phyloP scores from a whole-genome alignment of 2,113 vertebrate genomes.

The Thomomys bottae region DNA sequence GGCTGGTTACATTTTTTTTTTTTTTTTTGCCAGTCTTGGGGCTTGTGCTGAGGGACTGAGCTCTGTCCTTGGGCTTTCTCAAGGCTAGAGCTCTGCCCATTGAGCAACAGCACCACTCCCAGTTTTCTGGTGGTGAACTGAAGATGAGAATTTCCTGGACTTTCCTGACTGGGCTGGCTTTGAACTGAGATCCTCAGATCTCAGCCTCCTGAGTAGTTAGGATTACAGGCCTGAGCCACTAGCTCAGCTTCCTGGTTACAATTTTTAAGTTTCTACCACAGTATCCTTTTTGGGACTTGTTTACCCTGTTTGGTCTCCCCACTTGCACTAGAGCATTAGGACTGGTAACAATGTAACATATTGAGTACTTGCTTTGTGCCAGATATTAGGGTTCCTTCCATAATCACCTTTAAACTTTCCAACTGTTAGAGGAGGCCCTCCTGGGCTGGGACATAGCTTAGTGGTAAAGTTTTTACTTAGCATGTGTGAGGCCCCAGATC shows the following conservation, averaged over 20 bases:
- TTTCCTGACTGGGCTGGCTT: no score
- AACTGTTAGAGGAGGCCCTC: background rate
- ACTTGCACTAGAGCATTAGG: background rate
- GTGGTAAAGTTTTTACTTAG: background rate
- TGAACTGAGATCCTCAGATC: no score
- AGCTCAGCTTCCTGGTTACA: background rate
- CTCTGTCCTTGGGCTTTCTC: no score
- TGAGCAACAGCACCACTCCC: no score
- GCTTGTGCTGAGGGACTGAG: no score
- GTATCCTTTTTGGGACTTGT: background rate
- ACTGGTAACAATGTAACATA: background rate
- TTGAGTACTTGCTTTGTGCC: background rate
- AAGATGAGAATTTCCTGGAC: no score
- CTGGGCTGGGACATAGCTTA: background rate
- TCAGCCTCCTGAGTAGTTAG: no score
- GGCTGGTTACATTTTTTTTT: no score
- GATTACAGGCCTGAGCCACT: no score
- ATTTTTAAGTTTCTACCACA: background rate
- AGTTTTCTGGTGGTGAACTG: no score
- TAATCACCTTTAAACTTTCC: background rate
- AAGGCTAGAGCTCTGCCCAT: no score
- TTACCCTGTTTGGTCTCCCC: fast-evolving
- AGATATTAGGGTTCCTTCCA: background rate
- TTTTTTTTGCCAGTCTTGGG: no score
- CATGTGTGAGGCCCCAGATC: background rate